A percentile compares a stretch with the other conserved stretches of the same genome.
These are phyloP conservation scores for Indicator indicator DNA, from an alignment of 2,113 vertebrate genomes.

Conservation along the genomic window DNA sequence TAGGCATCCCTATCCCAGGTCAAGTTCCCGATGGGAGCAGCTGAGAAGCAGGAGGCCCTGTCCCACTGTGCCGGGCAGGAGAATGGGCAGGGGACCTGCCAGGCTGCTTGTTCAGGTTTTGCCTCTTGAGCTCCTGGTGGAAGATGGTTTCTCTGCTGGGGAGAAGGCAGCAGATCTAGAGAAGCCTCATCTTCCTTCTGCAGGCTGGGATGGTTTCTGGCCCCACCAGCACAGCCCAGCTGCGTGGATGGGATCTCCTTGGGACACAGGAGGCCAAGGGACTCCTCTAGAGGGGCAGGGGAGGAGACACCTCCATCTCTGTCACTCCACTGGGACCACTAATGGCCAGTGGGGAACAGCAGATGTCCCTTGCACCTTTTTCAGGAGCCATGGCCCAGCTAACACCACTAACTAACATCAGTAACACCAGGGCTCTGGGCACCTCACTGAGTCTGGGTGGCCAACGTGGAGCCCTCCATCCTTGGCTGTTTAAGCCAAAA, in stretches of 20 bases:
- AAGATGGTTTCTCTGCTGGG: accelerated
- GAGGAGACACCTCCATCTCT: background rate
- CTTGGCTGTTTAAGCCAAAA: background rate
- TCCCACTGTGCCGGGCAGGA: background rate
- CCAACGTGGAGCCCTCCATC: background rate
- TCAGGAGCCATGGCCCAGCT: background rate
- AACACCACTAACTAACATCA: slow-evolving; percentile 64
- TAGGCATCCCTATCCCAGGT: slow-evolving; percentile 76
- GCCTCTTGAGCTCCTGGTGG: background rate
- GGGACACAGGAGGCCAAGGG: background rate
- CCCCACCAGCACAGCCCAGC: background rate
- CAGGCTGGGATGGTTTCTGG: background rate
- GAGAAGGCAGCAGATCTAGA: background rate
- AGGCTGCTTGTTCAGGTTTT: background rate
- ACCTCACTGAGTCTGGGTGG: background rate
- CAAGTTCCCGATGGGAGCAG: slow-evolving; percentile 82
- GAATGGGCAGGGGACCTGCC: background rate
- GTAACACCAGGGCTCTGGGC: background rate
- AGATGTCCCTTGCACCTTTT: background rate
- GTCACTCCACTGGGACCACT: background rate
- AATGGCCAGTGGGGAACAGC: accelerated
- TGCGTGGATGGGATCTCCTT: background rate
- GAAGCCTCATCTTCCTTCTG: background rate
- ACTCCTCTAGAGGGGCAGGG: accelerated
- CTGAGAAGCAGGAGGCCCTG: slow-evolving; percentile 35